Conservation (phyloP, 2,113 vertebrate genomes). For the Charina bottae region DNA sequence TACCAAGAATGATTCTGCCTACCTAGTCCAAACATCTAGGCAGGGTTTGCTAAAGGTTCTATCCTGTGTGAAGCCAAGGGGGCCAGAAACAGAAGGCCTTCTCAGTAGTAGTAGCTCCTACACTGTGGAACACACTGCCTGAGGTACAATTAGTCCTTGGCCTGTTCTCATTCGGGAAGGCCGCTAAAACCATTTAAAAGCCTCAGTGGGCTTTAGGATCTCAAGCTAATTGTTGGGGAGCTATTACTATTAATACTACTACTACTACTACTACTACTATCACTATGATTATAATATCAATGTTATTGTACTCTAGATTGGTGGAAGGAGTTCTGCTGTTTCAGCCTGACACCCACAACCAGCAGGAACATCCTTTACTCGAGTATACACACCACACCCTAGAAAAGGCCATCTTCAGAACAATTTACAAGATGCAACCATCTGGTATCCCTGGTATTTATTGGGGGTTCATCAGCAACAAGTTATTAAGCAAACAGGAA, state of each 20-base stretch:
- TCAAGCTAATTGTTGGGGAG: neutral
- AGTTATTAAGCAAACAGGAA: neutral
- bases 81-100: no score
- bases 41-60: no score
- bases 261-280: neutral
- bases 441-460: rapidly evolving
- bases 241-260: neutral
- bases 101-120: no score
- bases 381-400: no score
- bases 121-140: neutral
- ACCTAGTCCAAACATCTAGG: neutral
- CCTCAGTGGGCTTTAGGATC: neutral
- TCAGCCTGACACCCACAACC: neutral
- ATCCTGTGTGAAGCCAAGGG: no score
- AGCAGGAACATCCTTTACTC: neutral
- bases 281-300: neutral
- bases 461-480: neutral
- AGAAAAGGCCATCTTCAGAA: neutral
- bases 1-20: neutral
- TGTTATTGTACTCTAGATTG: neutral
- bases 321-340: neutral
- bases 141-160: neutral
- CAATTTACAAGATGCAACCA: neutral
- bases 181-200: neutral
- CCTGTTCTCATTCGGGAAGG: neutral